These are phyloP conservation scores for Limnephilus marmoratus DNA, from an alignment of 2,888 invertebrate species.

Conservation along the genomic window DNA sequence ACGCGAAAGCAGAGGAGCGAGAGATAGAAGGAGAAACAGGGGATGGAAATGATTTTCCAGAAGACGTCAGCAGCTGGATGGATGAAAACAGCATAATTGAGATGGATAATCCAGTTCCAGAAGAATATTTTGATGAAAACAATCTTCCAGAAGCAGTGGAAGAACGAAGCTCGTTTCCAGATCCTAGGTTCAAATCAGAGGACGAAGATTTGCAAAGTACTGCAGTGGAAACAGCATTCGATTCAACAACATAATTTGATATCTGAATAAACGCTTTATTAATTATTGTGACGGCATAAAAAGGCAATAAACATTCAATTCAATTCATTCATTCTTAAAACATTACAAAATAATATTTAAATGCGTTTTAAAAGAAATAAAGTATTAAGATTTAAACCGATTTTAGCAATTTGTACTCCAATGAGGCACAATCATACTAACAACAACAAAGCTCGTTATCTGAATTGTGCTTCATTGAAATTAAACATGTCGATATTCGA, in stretches of 20 bases:
- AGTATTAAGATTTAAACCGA: too few species aligned
- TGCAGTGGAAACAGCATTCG: not conserved
- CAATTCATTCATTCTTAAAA: too few species aligned
- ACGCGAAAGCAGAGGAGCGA: not conserved
- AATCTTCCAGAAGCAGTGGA: not conserved
- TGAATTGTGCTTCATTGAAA: too few species aligned
- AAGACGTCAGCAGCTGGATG: not conserved
- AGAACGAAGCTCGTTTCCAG: not conserved
- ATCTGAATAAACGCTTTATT: too few species aligned
- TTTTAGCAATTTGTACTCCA: too few species aligned
- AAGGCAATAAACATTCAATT: too few species aligned
- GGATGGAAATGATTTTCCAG: not conserved
- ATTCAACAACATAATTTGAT: not conserved
- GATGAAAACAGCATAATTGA: not conserved
- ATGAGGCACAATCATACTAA: too few species aligned
- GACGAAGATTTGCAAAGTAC: not conserved
- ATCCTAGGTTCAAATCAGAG: not conserved
- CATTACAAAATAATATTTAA: too few species aligned
- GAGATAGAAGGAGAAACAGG: not conserved
- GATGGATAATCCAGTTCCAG: not conserved
- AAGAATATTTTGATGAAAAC: not conserved
- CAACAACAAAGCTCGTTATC: too few species aligned
- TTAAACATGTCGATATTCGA: too few species aligned
- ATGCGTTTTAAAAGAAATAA: too few species aligned
- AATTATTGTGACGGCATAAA: too few species aligned